Evolutionary conservation across 2,797 vertebrate species (phyloP).

Genomic region (Myripristis jacobus): DNA sequence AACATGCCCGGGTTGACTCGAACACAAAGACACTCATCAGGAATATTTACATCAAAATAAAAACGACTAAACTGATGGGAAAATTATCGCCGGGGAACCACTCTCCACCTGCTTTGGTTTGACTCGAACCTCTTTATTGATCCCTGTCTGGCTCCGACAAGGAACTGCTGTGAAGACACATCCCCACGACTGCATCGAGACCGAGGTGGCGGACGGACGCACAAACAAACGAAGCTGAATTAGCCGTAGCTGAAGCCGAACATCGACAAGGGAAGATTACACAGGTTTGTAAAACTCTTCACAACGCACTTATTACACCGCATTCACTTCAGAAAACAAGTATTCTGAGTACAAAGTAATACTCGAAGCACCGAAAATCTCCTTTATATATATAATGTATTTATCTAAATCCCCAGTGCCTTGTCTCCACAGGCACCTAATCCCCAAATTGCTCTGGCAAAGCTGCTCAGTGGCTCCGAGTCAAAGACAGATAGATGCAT

Average conservation of each 20-base stretch:
- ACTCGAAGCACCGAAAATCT: too few species aligned
- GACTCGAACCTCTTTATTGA: neutral
- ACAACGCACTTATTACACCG: conserved; percentile 9
- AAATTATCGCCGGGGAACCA: neutral
- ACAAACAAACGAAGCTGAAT: conserved; percentile 8
- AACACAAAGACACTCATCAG: too few species aligned
- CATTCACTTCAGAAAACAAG: neutral
- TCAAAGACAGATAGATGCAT: too few species aligned
- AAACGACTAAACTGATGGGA: neutral
- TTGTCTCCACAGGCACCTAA: too few species aligned
- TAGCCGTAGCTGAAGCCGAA: conserved; percentile 18
- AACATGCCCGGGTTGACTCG: too few species aligned
- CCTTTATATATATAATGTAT: too few species aligned
- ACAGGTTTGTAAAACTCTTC: conserved; percentile 15
- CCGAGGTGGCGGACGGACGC: neutral
- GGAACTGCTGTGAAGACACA: neutral
- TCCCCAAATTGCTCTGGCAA: too few species aligned
- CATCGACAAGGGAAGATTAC: conserved; percentile 18
- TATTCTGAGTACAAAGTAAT: too few species aligned
- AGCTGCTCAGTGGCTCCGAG: neutral
- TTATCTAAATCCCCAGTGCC: too few species aligned
- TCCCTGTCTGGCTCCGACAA: neutral
- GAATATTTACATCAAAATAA: too few species aligned
- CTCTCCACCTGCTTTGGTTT: neutral
- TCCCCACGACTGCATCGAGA: too few species aligned